Evolutionary conservation across 2,888 invertebrate species (phyloP), one percentile per base, ranked within the genome.

Genomic region (Trisateles emortualis): DNA sequence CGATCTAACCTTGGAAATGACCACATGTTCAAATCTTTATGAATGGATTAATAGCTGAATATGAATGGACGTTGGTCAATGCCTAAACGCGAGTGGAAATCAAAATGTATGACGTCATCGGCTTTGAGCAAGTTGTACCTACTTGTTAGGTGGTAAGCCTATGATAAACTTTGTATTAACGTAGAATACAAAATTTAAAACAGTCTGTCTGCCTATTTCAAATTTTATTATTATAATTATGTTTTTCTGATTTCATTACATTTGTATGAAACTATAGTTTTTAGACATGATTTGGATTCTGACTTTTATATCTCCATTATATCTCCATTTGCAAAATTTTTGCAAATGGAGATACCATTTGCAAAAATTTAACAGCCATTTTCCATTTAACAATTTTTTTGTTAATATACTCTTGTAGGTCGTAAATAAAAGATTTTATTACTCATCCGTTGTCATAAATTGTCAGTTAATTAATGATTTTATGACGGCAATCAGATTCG

Each of bases 1-100:
- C 66, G 68, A 77, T 79, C 79, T 84, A 79, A 74, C 85, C 85
- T 84, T 84, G 83, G 71, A 64, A 75, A 68, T 77, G 72, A 69
- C 71, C 79, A 78, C 72, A 77, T 79, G 73, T 70, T 72, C 67
- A 67, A 67, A 66, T 71, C 48, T 76, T 83, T 81, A 81, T 84
- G 83, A 84, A 84, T 84, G 84, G 81, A 80, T 76, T 79, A 72
- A 68, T 74, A 76, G 70, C 65, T 70, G 72, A 75, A 78, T 73
- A 74, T 84, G 85, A 84, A 84, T 85, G 86, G 74, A 71, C 61
- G 63, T 58, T 65, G 67, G 70, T 72, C 76, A 76, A 73, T 68
- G 64, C 72, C 64, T 69, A 64, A 75, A 72, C 71, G 68, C 72
- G 71, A 69, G 67, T 74, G 64, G 69, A 75, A 70, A 74, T 72